Base-by-base conservation (phyloP, 2,113 vertebrate genomes). In the Aplodontia rufa region DNA sequence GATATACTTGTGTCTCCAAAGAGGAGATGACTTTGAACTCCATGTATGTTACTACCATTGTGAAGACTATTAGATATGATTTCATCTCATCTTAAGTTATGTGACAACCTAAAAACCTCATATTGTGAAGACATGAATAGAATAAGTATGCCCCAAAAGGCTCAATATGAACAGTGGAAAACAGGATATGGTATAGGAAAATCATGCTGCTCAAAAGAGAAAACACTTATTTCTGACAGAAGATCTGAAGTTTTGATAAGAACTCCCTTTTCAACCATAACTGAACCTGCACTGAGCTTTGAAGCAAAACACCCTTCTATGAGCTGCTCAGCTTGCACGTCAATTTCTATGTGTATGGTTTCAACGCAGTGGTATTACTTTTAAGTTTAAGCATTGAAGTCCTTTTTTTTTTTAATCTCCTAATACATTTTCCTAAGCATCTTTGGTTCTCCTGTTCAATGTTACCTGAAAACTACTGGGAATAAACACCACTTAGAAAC, bases 211-310 rank as follows among this genome's bases (percentile, higher is more conserved):
- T 30, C 8, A 32, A n/a, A n/a, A 42, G 0, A 71, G 30, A 75
- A 28, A 35, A 45, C 4, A 6, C 28, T 62, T 9, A 6, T 8
- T 16, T 55, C 11, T 60, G 8, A 58, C 55, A 58, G 55, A 20
- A 60, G 58, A 60, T 60, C 11, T 53, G 22, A 45, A n/a, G 53
- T 6, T 16, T 49, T 8, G 3, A 8, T 16, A 42, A 35, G 26
- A 60, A 5, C 8, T 30, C 8, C 0, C 12, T 3, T 0, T 49
- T 3, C 28, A 10, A 1, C 26, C 5, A 9, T 1, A 68, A 20
- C 24, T 60, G 4, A 22, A 40, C 17, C 45, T 37, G 11, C 24
- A 0, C 0, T 14, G 6, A 22, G 20, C 26, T 6, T 37, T 14
- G 7, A 32, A 47, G 22, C 7, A 11, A 60, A 60, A 20, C 8